Evolutionary conservation across 1,140 invertebrate species (phyloP), one percentile per base, ranked within the genome.

Genomic region (Macrotrachela quadricornifera): DNA sequence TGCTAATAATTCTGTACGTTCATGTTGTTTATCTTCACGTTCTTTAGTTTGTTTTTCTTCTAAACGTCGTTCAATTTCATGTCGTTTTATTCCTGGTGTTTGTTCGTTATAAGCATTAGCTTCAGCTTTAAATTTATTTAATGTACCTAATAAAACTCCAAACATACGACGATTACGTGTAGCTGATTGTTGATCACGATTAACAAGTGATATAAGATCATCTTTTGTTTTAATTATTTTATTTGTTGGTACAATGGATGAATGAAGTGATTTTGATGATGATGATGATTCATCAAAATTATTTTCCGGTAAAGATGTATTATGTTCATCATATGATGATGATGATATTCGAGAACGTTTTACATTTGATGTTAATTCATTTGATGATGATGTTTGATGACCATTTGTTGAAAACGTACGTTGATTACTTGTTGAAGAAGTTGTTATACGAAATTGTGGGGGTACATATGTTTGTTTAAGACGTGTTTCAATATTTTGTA

Each of bases 211-310:
- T 38, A 53, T 53, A 16, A 53, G 37, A 39, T 53, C 51, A 39
- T 53, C 51, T 48, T 53, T 53, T 16, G 44, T 47, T 48, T 53
- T 53, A 15, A 53, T 53, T 11, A 48, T 13, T 30, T 47, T 53
- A 2, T 36, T 46, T 2, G 51, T 43, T 4, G 44, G 16, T 40
- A 53, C 37, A 9, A 53, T 44, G 10, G 51, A 53, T 21, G 51
- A 53, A 21, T 53, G 51, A 15, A 53, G 21, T 3, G 51, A 39
- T 16, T 30, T 30, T 4, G 21, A 30, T 30, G 21, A 30, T 30
- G 21, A 4, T 8, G 21, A 30, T 30, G 21, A 30, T 30, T 30
- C 21, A 30, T 30, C 21, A 8, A 30, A 4, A 30, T 30, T 30
- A 8, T 30, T 30, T 30, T 30, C 21, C 8, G 21, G 21, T 30